Evolutionary conservation across 2,888 invertebrate genomes (phyloP).

Genomic region (Teinopalpus imperialis): DNA sequence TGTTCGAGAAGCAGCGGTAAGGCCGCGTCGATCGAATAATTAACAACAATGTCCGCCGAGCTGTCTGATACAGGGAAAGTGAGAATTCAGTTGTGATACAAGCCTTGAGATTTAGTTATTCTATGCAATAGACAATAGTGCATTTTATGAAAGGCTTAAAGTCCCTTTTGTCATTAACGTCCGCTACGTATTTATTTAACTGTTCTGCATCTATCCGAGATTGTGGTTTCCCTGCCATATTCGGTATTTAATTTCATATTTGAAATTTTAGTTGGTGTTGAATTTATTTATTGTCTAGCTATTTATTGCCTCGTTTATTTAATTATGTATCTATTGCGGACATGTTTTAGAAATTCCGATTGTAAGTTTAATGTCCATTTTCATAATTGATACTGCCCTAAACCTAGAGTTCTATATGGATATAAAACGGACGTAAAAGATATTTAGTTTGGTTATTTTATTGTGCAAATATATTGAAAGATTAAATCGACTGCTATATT

Average conservation of each 20-base stretch:
- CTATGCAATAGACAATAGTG: slow-evolving; percentile 15
- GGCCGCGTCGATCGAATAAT: slow-evolving; percentile 44
- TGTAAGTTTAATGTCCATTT: slow-evolving; percentile 1
- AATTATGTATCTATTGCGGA: slow-evolving; percentile 14
- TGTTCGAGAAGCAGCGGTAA: slow-evolving; percentile 43
- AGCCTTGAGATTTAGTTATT: slow-evolving; percentile 14
- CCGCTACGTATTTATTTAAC: slow-evolving; percentile 18
- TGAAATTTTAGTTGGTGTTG: slow-evolving; percentile 6
- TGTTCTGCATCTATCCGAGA: slow-evolving; percentile 16
- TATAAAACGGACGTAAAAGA: too few relatives aligned
- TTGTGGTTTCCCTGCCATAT: slow-evolving; percentile 17
- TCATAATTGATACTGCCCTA: too few relatives aligned
- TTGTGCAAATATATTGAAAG: too few relatives aligned
- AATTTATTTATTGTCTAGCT: slow-evolving; percentile 6
- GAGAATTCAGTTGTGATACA: slow-evolving; percentile 49
- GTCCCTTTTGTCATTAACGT: slow-evolving; percentile 19
- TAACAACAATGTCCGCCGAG: slow-evolving; percentile 44
- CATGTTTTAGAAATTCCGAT: neutral
- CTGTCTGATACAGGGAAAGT: slow-evolving; percentile 58
- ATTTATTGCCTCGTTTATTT: slow-evolving; percentile 12
- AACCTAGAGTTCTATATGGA: too few relatives aligned
- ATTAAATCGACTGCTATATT: too few relatives aligned
- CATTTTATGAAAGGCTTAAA: slow-evolving; percentile 8
- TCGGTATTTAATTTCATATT: slow-evolving; percentile 23
- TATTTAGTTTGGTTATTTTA: too few relatives aligned